Conservation (phyloP, 2,888 invertebrate genomes). For the Phytoseiulus persimilis region DNA sequence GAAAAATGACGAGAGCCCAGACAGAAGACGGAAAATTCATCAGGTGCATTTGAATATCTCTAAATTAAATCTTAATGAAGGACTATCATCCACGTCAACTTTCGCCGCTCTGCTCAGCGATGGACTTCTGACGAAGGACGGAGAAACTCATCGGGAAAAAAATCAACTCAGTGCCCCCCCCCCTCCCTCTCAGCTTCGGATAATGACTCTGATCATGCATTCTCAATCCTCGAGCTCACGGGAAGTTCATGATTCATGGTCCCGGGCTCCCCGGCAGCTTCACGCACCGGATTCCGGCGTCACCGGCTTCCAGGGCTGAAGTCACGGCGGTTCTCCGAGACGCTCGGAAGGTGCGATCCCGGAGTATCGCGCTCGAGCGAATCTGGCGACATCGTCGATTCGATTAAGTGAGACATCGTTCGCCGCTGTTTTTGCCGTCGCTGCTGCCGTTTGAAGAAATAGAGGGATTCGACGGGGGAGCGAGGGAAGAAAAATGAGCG, state of each 20-base stretch:
- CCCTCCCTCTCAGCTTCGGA: too few species aligned
- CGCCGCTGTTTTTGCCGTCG: neutral
- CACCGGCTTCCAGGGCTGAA: too few species aligned
- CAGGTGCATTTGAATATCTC: neutral
- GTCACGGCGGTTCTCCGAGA: too few species aligned
- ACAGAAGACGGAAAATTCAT: neutral
- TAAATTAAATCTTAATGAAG: neutral
- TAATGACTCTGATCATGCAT: too few species aligned
- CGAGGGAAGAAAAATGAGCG: neutral
- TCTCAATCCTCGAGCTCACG: too few species aligned
- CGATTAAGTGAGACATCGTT: slow-evolving; percentile 8
- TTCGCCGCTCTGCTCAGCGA: too few species aligned
- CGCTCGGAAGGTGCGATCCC: neutral
- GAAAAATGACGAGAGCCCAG: neutral
- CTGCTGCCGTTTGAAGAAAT: neutral
- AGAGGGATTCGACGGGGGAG: neutral
- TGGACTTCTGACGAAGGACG: too few species aligned
- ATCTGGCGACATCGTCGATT: neutral
- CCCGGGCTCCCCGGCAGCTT: too few species aligned
- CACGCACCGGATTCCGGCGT: too few species aligned
- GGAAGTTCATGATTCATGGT: too few species aligned
- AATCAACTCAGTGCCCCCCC: too few species aligned
- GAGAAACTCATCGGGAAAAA: too few species aligned
- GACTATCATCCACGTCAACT: neutral
- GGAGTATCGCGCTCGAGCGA: neutral